Conservation (phyloP, 2,888 invertebrate species). For the Ecliptopera silaceata region DNA sequence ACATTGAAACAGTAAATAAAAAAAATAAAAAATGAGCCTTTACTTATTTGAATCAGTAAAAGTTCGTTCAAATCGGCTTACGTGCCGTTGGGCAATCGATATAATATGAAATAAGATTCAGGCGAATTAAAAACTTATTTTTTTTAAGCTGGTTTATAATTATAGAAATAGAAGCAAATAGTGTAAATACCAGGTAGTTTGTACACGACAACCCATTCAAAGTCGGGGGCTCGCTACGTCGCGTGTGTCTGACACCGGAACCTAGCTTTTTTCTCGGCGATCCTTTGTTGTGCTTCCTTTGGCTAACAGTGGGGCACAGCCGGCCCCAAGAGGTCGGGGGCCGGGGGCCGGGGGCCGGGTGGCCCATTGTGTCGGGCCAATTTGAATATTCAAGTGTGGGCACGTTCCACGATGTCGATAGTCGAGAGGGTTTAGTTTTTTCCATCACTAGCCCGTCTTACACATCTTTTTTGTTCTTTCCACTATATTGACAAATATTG, state of each 20-base stretch:
- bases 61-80: too few relatives aligned
- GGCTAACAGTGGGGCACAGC: conserved; percentile 46
- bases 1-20: too few relatives aligned
- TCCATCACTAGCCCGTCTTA: conserved; percentile 7
- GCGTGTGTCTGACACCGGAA: conserved; percentile 75
- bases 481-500: too few relatives aligned
- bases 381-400: conserved; percentile 76
- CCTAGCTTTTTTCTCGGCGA: conserved; percentile 65
- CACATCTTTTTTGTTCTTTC: too few relatives aligned
- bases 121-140: too few relatives aligned
- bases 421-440: conserved; percentile 40
- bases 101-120: too few relatives aligned
- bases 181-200: conserved; percentile 36
- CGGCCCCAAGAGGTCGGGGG: conserved; percentile 43
- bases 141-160: too few relatives aligned
- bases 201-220: conserved; percentile 38
- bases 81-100: too few relatives aligned
- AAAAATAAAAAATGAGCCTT: too few relatives aligned
- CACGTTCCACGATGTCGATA: conserved; percentile 63
- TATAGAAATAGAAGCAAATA: conserved; percentile 24
- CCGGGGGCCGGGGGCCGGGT: conserved; percentile 37
- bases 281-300: conserved; percentile 73
- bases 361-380: conserved; percentile 63
- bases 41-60: too few relatives aligned
- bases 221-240: conserved; percentile 39